Evolutionary conservation across 1,140 invertebrate species (phyloP).

Genomic region (Conus ventricosus): DNA sequence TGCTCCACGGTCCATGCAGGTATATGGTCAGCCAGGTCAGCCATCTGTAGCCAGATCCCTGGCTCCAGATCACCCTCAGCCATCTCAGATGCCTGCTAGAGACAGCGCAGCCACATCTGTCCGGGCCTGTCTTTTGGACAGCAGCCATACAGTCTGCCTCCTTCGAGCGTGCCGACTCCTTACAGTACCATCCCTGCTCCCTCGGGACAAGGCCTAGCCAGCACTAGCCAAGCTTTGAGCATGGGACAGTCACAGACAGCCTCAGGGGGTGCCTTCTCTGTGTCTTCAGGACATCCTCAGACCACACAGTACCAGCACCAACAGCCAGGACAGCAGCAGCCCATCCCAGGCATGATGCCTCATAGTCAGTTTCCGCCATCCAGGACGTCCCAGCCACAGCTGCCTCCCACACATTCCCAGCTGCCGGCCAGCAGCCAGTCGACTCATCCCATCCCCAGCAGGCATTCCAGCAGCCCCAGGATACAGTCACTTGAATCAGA

Average conservation of each 20-base stretch:
- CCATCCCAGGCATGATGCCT: not conserved
- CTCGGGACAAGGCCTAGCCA: not conserved
- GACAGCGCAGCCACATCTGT: not conserved
- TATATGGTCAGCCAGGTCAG: not conserved
- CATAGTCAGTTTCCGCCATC: slow-evolving; percentile 18
- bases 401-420: slow-evolving; percentile 18
- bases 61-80: not conserved
- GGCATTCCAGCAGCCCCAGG: slow-evolving; percentile 4
- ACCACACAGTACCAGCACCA: not conserved
- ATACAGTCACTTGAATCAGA: not conserved
- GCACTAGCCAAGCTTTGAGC: not conserved
- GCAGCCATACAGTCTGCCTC: not conserved
- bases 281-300: not conserved
- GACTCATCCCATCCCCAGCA: not conserved
- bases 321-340: not conserved
- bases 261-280: not conserved
- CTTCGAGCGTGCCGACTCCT: not conserved
- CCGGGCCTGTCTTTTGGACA: not conserved
- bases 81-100: not conserved
- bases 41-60: not conserved
- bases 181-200: not conserved
- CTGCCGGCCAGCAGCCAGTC: slow-evolving; percentile 3
- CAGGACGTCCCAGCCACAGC: slow-evolving; percentile 28
- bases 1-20: not conserved
- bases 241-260: not conserved